These are phyloP conservation scores for Psittacula echo DNA, from an alignment of 2,797 vertebrate species.

Conservation along the genomic window DNA sequence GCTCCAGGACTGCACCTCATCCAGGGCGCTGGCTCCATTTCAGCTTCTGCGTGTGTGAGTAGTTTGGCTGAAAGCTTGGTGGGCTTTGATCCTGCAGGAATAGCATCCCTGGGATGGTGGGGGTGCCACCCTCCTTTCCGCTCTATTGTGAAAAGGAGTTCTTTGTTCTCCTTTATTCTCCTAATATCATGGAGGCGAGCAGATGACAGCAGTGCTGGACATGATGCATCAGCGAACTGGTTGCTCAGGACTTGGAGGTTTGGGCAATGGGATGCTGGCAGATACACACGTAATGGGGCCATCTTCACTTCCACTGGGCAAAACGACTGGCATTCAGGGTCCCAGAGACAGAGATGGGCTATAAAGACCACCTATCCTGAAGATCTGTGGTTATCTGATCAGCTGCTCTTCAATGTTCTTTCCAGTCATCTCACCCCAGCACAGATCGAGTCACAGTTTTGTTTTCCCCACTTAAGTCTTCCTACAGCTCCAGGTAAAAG, in stretches of 20 bases:
- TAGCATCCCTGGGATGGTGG: background rate
- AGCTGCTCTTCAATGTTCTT: background rate
- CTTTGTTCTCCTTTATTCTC: background rate
- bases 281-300: accelerated
- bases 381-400: background rate
- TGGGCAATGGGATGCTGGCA: background rate
- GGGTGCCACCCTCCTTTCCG: background rate
- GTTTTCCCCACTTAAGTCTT: background rate
- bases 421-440: background rate
- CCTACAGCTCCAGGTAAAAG: background rate
- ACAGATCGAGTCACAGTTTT: background rate
- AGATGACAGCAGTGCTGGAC: background rate
- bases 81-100: background rate
- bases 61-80: background rate
- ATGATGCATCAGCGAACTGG: background rate
- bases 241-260: background rate
- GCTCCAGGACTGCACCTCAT: background rate
- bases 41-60: background rate
- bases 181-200: background rate
- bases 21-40: background rate
- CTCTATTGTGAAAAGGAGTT: background rate
- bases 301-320: background rate
- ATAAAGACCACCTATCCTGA: background rate
- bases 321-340: background rate
- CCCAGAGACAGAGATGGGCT: background rate